A percentile compares a stretch with the other conserved stretches of the same genome.
These are phyloP conservation scores for Perizoma flavofasciatum DNA, from an alignment of 2,888 invertebrate genomes.

Conservation along the genomic window DNA sequence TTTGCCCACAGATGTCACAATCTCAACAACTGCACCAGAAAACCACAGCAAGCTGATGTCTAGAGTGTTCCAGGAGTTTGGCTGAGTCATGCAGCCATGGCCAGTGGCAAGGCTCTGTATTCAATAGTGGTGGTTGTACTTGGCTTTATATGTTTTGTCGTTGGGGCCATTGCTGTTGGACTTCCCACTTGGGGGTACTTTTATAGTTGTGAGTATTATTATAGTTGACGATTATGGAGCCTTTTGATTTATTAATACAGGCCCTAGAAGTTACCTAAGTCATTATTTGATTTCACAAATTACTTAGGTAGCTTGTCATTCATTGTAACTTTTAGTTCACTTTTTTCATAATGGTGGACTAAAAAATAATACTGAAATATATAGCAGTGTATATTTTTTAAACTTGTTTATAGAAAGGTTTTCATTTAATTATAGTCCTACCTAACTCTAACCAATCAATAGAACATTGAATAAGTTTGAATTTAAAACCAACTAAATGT, in stretches of 20 bases:
- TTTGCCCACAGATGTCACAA: constrained; percentile 56
- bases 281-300: too few relatives aligned
- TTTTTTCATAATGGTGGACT: not conserved
- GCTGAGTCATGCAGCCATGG: constrained; percentile 84
- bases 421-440: not conserved
- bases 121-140: constrained; percentile 87
- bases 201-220: constrained; percentile 85
- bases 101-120: constrained; percentile 86
- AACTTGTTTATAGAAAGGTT: not conserved
- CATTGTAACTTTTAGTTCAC: not conserved
- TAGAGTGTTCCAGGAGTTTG: constrained; percentile 56
- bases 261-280: too few relatives aligned
- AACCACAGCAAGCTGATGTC: constrained; percentile 60
- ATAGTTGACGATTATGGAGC: not conserved
- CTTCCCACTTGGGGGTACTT: constrained; percentile 95
- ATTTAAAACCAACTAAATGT: not conserved
- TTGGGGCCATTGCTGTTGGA: constrained; percentile 92
- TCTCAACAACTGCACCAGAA: constrained; percentile 39
- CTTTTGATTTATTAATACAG: too few relatives aligned
- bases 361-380: not conserved
- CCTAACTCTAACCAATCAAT: not conserved
- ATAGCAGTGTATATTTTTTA: not conserved
- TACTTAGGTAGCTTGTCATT: not conserved
- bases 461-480: not conserved
- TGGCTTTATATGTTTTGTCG: constrained; percentile 91